These are phyloP conservation scores for Drosophila mimica DNA, from an alignment of 2,888 invertebrate species.

Conservation along the genomic window DNA sequence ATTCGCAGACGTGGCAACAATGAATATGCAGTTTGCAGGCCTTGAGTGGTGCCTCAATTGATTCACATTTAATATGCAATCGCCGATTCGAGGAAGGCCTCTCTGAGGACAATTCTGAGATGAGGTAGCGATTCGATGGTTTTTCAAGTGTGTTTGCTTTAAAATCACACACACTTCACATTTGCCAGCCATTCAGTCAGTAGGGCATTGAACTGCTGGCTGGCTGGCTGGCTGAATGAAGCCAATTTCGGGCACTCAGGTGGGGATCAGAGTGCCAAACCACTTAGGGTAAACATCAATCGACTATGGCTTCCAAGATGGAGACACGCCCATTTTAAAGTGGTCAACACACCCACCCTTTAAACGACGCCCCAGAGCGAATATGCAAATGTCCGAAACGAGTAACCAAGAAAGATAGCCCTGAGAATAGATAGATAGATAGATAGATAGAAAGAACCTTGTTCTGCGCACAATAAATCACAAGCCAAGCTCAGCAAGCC, in stretches of 20 bases:
- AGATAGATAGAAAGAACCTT: constrained; percentile 19
- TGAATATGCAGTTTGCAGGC: constrained; percentile 61
- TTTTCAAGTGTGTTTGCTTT: constrained; percentile 43
- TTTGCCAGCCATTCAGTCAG: constrained; percentile 17
- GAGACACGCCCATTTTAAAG: constrained; percentile 44
- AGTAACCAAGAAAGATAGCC: constrained; percentile 33
- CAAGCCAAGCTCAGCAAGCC: constrained; percentile 35
- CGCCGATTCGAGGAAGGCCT: constrained; percentile 31
- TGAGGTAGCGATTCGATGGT: constrained; percentile 13
- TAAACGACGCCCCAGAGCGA: constrained; percentile 18
- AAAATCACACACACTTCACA: constrained; percentile 29
- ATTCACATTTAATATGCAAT: constrained; percentile 28
- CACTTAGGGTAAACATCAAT: constrained; percentile 36
- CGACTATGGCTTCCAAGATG: constrained; percentile 37
- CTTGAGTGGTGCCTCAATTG: constrained; percentile 49
- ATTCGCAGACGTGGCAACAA: constrained; percentile 45
- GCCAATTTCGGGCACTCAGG: constrained; percentile 46
- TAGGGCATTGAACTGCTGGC: constrained; percentile 47
- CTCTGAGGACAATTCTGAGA: constrained; percentile 16
- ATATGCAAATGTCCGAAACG: constrained; percentile 37
- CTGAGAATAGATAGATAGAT: constrained; percentile 7
- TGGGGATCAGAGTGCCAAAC: constrained; percentile 29
- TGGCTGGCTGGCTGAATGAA: constrained; percentile 16
- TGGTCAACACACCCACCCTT: constrained; percentile 56
- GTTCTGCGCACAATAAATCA: constrained; percentile 72